A percentile compares a stretch with the other conserved stretches of the same genome.
Evolutionary conservation across 2,797 vertebrate species (phyloP).

Genomic region (Parauchenoglanis ngamensis): DNA sequence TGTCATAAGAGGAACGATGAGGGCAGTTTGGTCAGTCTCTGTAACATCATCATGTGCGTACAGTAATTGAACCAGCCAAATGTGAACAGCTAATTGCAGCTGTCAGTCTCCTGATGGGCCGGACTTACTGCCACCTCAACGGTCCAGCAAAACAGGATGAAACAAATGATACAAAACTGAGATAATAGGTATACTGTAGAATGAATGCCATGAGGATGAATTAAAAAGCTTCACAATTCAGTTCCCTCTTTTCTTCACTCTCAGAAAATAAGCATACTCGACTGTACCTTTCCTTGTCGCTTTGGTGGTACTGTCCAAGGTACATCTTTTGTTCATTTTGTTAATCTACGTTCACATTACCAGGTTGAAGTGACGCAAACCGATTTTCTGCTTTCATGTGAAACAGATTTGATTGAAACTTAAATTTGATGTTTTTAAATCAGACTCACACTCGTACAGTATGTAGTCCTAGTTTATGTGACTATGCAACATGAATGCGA

Average conservation of each 20-base stretch:
- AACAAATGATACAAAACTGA: constrained; percentile 42
- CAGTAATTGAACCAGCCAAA: constrained; percentile 53
- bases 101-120: constrained; percentile 58
- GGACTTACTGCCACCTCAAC: constrained; percentile 43
- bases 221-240: neutral
- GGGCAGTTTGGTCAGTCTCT: constrained; percentile 55
- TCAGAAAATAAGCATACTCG: neutral
- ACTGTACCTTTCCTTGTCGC: neutral
- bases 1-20: constrained; percentile 46
- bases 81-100: constrained; percentile 61
- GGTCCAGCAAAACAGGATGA: constrained; percentile 40
- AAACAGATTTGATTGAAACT: neutral
- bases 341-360: neutral
- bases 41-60: constrained; percentile 60
- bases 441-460: neutral
- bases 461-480: neutral
- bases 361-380: neutral
- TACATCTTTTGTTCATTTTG: neutral
- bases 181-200: neutral
- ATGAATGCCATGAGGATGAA: neutral
- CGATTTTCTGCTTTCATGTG: neutral
- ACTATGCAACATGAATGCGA: neutral
- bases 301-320: neutral
- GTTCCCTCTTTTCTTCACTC: neutral
- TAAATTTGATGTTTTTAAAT: neutral